These are phyloP conservation scores for Brachyopa scutellaris DNA, from an alignment of 2,888 invertebrate species.

Conservation along the genomic window DNA sequence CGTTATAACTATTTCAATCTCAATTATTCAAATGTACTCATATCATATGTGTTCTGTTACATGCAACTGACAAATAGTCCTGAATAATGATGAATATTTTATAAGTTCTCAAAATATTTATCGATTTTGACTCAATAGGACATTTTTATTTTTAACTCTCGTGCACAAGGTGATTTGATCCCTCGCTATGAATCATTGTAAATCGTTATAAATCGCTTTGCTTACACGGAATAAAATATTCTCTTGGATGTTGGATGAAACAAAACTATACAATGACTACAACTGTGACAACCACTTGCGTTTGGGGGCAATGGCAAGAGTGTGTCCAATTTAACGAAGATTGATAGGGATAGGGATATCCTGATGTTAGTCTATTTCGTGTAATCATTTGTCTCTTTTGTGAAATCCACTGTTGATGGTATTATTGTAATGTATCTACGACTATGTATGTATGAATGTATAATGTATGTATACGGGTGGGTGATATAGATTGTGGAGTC, in stretches of 20 bases:
- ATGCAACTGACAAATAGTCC: neutral
- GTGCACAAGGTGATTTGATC: conserved; percentile 1
- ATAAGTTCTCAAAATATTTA: conserved; percentile 22
- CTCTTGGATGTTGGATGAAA: neutral
- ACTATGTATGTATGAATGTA: neutral
- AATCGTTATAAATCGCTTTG: conserved; percentile 36
- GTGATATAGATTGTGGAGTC: too few relatives aligned
- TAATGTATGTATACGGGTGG: neutral
- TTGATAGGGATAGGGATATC: conserved; percentile 52
- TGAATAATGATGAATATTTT: conserved; percentile 42
- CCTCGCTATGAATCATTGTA: neutral
- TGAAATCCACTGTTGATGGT: conserved; percentile 42
- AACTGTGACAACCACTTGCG: conserved; percentile 6
- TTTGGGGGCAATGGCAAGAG: neutral
- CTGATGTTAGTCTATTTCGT: conserved; percentile 37
- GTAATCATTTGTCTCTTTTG: conserved; percentile 44
- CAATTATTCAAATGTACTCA: conserved; percentile 58
- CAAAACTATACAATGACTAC: neutral
- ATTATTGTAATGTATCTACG: conserved; percentile 37
- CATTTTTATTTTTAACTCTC: neutral
- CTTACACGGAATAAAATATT: neutral
- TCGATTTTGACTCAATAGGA: conserved; percentile 15
- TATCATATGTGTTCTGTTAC: conserved; percentile 8
- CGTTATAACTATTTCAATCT: neutral
- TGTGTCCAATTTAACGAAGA: conserved; percentile 42